These are phyloP conservation scores for Dallia pectoralis DNA, from an alignment of 2,797 vertebrate species.

Conservation along the genomic window DNA sequence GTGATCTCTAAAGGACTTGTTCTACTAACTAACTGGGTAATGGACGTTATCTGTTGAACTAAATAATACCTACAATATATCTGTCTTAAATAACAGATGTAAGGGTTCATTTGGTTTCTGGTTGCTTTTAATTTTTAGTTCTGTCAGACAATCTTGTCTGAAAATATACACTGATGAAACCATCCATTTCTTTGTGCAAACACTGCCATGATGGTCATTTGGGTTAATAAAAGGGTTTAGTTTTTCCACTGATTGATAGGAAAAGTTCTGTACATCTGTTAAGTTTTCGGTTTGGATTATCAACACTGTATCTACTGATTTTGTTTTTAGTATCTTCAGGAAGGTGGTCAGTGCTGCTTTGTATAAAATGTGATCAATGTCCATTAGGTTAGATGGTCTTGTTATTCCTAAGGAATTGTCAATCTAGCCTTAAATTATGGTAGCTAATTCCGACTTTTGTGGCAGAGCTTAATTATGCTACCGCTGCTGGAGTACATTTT, in stretches of 20 bases:
- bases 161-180: neutral
- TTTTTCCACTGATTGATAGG: neutral
- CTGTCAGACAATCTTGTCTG: neutral
- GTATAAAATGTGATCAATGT: neutral
- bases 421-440: neutral
- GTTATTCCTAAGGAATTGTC: neutral
- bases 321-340: neutral
- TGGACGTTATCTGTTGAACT: neutral
- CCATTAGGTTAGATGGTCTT: neutral
- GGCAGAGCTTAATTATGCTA: neutral
- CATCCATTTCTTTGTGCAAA: neutral
- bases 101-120: neutral
- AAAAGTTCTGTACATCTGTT: neutral
- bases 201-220: neutral
- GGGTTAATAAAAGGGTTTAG: neutral
- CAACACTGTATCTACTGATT: neutral
- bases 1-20: no score
- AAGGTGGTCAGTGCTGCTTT: neutral
- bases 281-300: neutral
- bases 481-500: neutral
- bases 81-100: neutral
- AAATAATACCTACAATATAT: neutral
- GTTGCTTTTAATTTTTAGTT: neutral
- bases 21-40: no score
- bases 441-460: neutral